Base-by-base conservation (phyloP, 1,140 invertebrate genomes). In the Ceratina japonica region DNA sequence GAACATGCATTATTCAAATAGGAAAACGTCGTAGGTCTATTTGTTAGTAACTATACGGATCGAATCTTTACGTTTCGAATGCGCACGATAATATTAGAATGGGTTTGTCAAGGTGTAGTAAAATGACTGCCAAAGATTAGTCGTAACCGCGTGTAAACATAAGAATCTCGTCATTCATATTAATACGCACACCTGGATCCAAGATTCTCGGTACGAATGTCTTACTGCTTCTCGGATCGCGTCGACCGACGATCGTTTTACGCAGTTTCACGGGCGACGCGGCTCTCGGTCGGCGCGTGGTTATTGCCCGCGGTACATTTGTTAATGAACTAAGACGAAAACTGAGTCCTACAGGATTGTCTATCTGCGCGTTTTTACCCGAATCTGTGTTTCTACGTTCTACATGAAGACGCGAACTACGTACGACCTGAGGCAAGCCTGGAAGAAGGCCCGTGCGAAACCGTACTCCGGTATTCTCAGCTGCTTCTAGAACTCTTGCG, bases 121-220 rank as follows among this genome's bases (percentile, higher is more conserved):
- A 64, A 73, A 71, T 37, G 80, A 73, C 73, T 64, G 63, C 54
- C 70, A 61, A 24, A 75, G 72, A 58, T 78, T 73, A 71, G 68
- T 80, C 80, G 69, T 65, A 79, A 16, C 68, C 66, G 79, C 69
- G 78, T 81, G 85, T 87, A 85, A 84, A 87, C 83, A 87, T 62
- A 80, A 77, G 76, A 78, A 85, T 72, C 74, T 88, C 87, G 87
- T 89, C 88, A 89, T 89, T 89, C 84, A 87, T 89, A 89, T 89
- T 89, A 88, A 89, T 89, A 89, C 82, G 85, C 87, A 82, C 62
- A 77, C 87, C 82, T 85, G 81, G 78, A 79, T 49, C 74, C 79
- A 79, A 75, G 82, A 79, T 88, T 88, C 83, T 82, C 76, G 83
- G 77, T 85, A 82, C 79, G 72, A 86, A 79, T 83, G 73, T 82